Evolutionary conservation across 2,113 vertebrate species (phyloP), one percentile per base, ranked within the genome.

Genomic region (Mohoua ochrocephala): DNA sequence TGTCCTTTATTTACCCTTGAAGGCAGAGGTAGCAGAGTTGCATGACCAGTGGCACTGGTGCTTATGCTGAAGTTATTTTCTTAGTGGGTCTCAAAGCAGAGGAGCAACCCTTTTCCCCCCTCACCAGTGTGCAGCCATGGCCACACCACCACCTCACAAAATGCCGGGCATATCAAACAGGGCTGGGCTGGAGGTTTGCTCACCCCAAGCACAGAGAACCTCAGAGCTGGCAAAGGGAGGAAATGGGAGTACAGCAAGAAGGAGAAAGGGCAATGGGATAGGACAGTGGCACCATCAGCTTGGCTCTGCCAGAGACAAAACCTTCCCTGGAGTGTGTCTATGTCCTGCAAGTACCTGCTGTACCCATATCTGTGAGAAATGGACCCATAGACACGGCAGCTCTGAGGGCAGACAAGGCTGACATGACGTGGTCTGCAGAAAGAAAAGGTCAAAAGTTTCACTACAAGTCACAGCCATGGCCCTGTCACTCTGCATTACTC

Each of bases 321-420:
- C 41, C 33, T 68, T 49, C 20, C 35, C 7, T 26, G 15, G 35
- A 65, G 33, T 16, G 49, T 77, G 10, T 31, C 30, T 42, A 1
- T 42, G 50, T 20, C 54, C 59, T 92, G 23, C 67, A 57, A 50
- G 44, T 41, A 67, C 42, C 39, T 49, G 28, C 17, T 24, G 69
- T 52, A 42, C 12, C 47, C 3, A 0, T 13, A 64, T 10, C 44
- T 76, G 24, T 21, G 8, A 54, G 56, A 33, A 59, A 16, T 10
- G 23, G 26, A 49, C 28, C 39, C 5, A 0, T 1, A 45, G 18
- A 64, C 54, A 69, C 3, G 0, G 0, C 53, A 84, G 35, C 9
- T 33, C 78, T 21, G n/a, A 78, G 31, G 10, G 31, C 60, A 77
- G 67, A 21, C 13, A 20, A 65, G 50, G 71, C 35, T 67, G 68